Base-by-base conservation (phyloP, 1,140 invertebrate species). In the Dufourea novaeangliae region DNA sequence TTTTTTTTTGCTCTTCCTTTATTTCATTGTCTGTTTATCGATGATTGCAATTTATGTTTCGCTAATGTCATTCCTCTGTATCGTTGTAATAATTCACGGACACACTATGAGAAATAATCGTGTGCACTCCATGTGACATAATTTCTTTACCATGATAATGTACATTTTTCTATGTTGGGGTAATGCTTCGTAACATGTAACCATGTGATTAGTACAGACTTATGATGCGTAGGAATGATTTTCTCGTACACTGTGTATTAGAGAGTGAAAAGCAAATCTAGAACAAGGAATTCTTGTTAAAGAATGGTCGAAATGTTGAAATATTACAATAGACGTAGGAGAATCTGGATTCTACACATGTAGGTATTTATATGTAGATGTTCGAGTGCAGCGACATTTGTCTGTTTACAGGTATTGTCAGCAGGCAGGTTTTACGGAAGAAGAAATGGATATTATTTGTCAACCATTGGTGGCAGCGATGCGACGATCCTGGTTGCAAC, bases 401-500 rank as follows among this genome's bases (percentile, higher is more conserved):
- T 7, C 50, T 14, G 2, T 94, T 89, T 93, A 92, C 69, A 94
- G 95, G 80, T 95, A 95, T 85, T 95, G 95, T 82, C 94, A 94
- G 82, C 94, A 95, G 86, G 93, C 93, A n/a, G 95, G 95, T 1
- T 95, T 95, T 80, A 94, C 93, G 63, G 93, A 94, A 50, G 94
- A 94, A 76, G 95, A 95, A 87, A 95, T 95, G 94, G 93, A 94
- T 77, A 93, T 94, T 50, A 95, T 95, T 72, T 95, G 95, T 82
- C 93, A 94, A 41, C 95, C 95, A 8, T 89, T 96, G 67, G 93
- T 94, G 1, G 92, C 93, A 46, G 93, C 94, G 11, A 94, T 95
- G 87, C 90, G 94, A 12, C 93, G 94, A 78, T 94, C 94, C 2
- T 94, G 93, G 82, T 88, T 95, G n/a, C 94, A 94, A 83, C 87